These are phyloP conservation scores for Deilephila porcellus DNA, from an alignment of 2,888 invertebrate genomes.

Conservation along the genomic window DNA sequence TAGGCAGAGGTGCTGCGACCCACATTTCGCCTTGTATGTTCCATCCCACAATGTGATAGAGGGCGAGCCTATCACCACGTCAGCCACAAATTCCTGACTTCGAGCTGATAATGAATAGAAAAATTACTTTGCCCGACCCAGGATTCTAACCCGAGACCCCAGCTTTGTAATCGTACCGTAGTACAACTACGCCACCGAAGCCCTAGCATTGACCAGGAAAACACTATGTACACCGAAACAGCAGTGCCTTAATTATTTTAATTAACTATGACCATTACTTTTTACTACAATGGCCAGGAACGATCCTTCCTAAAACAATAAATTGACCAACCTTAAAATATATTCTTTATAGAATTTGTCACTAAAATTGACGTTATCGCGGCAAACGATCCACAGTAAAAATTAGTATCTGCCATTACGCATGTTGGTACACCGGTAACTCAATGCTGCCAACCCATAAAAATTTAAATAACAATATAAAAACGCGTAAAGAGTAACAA, in stretches of 20 bases:
- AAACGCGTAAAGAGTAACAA: conserved; percentile 25
- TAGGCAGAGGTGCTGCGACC: too few relatives aligned
- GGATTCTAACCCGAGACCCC: too few relatives aligned
- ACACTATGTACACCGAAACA: not conserved
- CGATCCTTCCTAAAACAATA: not conserved
- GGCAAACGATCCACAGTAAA: conserved; percentile 25
- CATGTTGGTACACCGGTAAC: conserved; percentile 28
- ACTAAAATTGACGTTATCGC: conserved; percentile 30
- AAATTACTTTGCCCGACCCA: too few relatives aligned
- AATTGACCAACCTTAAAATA: not conserved
- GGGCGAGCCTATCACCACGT: too few relatives aligned
- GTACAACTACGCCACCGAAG: too few relatives aligned
- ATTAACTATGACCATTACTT: not conserved
- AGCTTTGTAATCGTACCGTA: too few relatives aligned
- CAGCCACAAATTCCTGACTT: too few relatives aligned
- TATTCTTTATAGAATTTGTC: conserved; percentile 19
- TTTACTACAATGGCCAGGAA: not conserved
- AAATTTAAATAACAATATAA: conserved; percentile 34
- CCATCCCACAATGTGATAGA: too few relatives aligned
- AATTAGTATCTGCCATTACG: conserved; percentile 29
- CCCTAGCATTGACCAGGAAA: not conserved
- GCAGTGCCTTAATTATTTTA: not conserved
- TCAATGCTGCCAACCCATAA: conserved; percentile 29
- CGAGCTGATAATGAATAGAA: too few relatives aligned
- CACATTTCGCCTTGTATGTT: too few relatives aligned